Conservation (phyloP, 2,797 vertebrate species). For the Gila robusta region DNA sequence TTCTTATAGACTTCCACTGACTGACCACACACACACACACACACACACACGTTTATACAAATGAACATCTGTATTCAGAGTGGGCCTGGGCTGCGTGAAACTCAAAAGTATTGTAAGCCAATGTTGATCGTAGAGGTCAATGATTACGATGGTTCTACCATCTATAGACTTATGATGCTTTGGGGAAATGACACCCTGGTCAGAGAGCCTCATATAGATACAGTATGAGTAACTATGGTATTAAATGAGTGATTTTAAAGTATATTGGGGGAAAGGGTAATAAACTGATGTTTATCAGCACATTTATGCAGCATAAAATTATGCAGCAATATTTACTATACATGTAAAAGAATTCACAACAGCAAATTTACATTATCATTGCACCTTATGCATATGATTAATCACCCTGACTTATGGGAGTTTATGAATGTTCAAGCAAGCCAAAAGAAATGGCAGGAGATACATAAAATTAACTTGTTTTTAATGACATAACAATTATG, state of each 20-base stretch:
- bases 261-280: not conserved
- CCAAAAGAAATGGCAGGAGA: not conserved
- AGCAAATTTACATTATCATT: not conserved
- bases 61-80: not conserved
- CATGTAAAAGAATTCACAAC: not conserved
- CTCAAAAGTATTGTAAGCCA: not conserved
- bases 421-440: constrained; percentile 15
- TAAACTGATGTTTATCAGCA: not conserved
- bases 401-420: not conserved
- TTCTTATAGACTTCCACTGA: not conserved
- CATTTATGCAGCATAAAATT: not conserved
- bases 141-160: not conserved
- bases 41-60: not conserved
- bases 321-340: too few relatives aligned
- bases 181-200: not conserved
- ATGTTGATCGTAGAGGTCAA: not conserved
- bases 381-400: constrained; percentile 4
- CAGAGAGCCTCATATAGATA: not conserved
- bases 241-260: constrained; percentile 14
- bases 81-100: not conserved
- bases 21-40: not conserved
- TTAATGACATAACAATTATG: constrained; percentile 34
- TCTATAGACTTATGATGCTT: not conserved
- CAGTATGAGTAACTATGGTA: not conserved
- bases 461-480: constrained; percentile 26